phyloP scores from a whole-genome alignment of 2,888 invertebrate genomes.

The Acanthosoma haemorrhoidale region DNA sequence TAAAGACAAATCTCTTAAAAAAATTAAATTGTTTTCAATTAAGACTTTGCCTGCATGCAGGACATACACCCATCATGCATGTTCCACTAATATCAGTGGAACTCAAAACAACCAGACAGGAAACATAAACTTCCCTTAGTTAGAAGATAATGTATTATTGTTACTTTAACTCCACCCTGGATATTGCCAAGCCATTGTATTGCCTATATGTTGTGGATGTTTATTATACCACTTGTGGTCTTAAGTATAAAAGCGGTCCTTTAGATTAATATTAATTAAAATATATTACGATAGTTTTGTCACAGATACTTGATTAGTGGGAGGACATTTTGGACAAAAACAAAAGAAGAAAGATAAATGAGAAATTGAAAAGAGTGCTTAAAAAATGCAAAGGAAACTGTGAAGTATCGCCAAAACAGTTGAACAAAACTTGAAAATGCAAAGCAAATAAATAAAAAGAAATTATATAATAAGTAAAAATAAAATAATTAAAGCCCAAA shows the following conservation, averaged over 20 bases:
- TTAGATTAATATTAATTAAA: neutral
- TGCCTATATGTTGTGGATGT: too few species aligned
- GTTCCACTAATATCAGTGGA: too few species aligned
- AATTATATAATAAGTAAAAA: conserved; percentile 6
- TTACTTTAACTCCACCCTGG: too few species aligned
- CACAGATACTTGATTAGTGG: neutral
- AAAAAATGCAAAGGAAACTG: neutral
- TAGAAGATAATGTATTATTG: too few species aligned
- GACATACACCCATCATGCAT: too few species aligned
- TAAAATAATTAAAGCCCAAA: conserved; percentile 23
- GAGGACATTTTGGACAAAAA: neutral
- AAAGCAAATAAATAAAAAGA: conserved; percentile 22
- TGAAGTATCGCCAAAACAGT: neutral
- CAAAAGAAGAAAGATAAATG: neutral
- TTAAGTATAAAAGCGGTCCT: neutral
- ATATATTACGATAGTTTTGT: neutral
- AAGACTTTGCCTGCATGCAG: too few species aligned
- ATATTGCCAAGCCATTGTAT: too few species aligned
- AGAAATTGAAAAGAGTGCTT: neutral
- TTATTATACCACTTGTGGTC: neutral
- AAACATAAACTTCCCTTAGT: too few species aligned
- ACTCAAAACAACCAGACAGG: too few species aligned
- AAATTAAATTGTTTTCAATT: too few species aligned
- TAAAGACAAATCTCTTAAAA: too few species aligned
- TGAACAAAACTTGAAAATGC: conserved; percentile 23